These are phyloP conservation scores for Thereva unica DNA, from an alignment of 2,888 invertebrate genomes.

Conservation along the genomic window DNA sequence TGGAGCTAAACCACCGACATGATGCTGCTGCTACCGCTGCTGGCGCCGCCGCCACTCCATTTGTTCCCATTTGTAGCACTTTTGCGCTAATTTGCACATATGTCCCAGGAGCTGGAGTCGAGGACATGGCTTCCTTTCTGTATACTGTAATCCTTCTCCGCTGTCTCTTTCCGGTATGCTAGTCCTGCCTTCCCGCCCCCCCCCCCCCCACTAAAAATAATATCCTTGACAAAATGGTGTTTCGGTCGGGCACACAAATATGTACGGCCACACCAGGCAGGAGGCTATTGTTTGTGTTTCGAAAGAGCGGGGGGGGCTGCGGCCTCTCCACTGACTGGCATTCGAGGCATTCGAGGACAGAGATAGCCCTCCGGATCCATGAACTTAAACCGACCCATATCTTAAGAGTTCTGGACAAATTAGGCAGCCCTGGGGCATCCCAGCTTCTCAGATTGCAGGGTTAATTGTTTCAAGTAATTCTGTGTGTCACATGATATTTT, in stretches of 20 bases:
- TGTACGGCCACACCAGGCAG: conserved; percentile 10
- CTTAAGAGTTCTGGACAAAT: conserved; percentile 31
- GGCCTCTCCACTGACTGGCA: too few species aligned
- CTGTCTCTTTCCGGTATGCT: too few species aligned
- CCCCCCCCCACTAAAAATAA: neutral
- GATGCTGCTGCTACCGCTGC: conserved; percentile 11
- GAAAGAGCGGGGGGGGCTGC: neutral
- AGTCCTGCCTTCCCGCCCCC: neutral
- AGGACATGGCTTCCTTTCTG: too few species aligned
- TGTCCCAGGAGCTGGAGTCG: neutral
- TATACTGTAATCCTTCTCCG: too few species aligned
- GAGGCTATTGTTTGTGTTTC: conserved; percentile 16
- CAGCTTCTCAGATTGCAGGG: conserved; percentile 35
- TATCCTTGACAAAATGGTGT: conserved; percentile 11
- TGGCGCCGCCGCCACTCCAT: conserved; percentile 20
- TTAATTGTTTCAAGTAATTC: conserved; percentile 32
- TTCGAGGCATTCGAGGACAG: neutral
- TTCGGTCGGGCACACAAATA: neutral
- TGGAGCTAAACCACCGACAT: conserved; percentile 1
- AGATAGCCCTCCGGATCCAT: conserved; percentile 4
- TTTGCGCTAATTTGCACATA: conserved; percentile 32
- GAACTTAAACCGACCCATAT: conserved; percentile 16
- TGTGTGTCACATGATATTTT: conserved; percentile 29
- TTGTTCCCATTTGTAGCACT: conserved; percentile 31
- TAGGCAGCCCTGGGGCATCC: conserved; percentile 24